Percentiles rank a stretch among this genome's conserved stretches.
These are phyloP conservation scores for Platichthys stellatus DNA, from an alignment of 2,113 vertebrate genomes.

Conservation along the genomic window DNA sequence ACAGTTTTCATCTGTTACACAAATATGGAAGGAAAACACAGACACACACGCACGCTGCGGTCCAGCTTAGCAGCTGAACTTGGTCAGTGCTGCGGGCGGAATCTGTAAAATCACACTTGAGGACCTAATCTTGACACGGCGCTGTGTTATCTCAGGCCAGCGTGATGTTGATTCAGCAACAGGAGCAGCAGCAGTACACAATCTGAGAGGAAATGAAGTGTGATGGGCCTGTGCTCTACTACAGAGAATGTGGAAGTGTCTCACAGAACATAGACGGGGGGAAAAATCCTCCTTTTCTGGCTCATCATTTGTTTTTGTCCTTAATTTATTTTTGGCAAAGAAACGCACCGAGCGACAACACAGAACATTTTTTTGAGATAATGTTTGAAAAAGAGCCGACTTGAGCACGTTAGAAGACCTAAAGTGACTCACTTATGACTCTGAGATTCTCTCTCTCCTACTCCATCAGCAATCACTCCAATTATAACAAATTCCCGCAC, in stretches of 20 bases:
- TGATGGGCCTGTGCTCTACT: slow-evolving; percentile 56
- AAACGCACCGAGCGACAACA: slow-evolving; percentile 39
- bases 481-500: slow-evolving; percentile 43
- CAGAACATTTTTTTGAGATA: slow-evolving; percentile 36
- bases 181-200: slow-evolving; percentile 51
- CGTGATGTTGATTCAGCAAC: slow-evolving; percentile 67
- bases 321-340: slow-evolving; percentile 48
- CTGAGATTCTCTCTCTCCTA: slow-evolving; percentile 8
- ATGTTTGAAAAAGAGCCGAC: slow-evolving; percentile 37
- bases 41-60: slow-evolving; percentile 6
- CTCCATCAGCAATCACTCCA: slow-evolving; percentile 34
- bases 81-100: slow-evolving; percentile 50
- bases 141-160: slow-evolving; percentile 66
- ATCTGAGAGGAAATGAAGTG: slow-evolving; percentile 70
- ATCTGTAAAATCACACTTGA: slow-evolving; percentile 78
- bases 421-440: slow-evolving; percentile 6
- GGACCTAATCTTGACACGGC: slow-evolving; percentile 76
- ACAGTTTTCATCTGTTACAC: slow-evolving; percentile 10
- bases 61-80: slow-evolving; percentile 48
- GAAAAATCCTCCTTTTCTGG: background rate
- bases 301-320: slow-evolving; percentile 29
- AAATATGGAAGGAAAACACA: slow-evolving; percentile 8
- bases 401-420: background rate
- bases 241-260: slow-evolving; percentile 37
- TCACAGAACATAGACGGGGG: slow-evolving; percentile 7